These are phyloP conservation scores for Euleptes europaea DNA, from an alignment of 2,113 vertebrate genomes.

Conservation along the genomic window DNA sequence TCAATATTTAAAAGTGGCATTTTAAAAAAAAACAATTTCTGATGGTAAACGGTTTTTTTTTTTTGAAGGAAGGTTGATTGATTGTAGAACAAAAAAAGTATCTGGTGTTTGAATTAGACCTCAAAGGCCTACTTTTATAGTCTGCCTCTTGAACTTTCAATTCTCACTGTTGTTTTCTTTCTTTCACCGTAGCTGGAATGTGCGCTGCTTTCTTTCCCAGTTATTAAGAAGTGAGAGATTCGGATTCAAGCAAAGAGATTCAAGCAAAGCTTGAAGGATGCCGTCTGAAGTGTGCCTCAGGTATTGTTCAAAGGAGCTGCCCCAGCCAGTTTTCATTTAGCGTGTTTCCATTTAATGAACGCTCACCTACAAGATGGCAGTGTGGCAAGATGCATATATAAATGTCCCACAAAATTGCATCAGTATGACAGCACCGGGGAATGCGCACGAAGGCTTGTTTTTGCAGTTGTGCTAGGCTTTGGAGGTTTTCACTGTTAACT, in stretches of 20 bases:
- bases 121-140: constrained; percentile 38
- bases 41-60: background rate
- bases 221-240: constrained; percentile 61
- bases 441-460: background rate
- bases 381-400: background rate
- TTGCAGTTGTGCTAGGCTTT: background rate
- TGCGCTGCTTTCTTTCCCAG: constrained; percentile 41
- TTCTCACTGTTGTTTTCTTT: constrained; percentile 51
- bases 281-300: constrained; percentile 90
- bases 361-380: background rate
- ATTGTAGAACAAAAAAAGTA: background rate
- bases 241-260: constrained; percentile 64
- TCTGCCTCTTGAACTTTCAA: constrained; percentile 26
- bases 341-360: background rate
- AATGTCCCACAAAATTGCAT: background rate
- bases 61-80: background rate
- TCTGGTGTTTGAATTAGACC: constrained; percentile 25
- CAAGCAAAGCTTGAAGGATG: constrained; percentile 82
- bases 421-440: background rate
- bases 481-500: background rate
- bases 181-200: constrained; percentile 70
- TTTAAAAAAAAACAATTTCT: background rate
- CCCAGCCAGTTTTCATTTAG: background rate
- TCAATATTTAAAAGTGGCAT: too few relatives aligned
- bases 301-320: constrained; percentile 67